Evolutionary conservation across 2,113 vertebrate species (phyloP), one percentile per base, ranked within the genome.

Genomic region (Grantiella picta): DNA sequence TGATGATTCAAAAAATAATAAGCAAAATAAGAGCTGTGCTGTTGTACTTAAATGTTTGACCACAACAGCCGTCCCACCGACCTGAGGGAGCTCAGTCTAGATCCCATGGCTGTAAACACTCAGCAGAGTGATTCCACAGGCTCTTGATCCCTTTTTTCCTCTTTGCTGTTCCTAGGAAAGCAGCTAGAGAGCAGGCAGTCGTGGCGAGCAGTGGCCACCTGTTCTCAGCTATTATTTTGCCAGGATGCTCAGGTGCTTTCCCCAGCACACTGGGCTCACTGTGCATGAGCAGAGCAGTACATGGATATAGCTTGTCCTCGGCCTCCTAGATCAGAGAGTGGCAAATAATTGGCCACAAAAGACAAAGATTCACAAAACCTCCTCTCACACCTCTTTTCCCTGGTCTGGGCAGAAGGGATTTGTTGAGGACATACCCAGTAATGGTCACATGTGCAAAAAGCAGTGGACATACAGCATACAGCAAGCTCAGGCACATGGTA

Each of bases 351-450:
- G 10, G 11, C 16, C n/a, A 77, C 19, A 56, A 56, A 84, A 10
- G 31, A n/a, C 10, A 57, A n/a, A 52, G 36, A 27, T 27, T 35
- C 11, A 24, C 2, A 2, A 80, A 56, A 42, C 4, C 5, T 68
- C 17, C 35, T 61, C 49, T 91, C 35, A 16, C 21, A 20, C 7
- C 4, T 64, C 31, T 82, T 81, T 50, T 82, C 11, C 23, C 65
- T 33, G 23, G 22, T 11, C 36, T 45, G 45, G 24, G 50, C 17
- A 79, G 35, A 16, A 15, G 12, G 7, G 12, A 28, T 59, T 47
- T 24, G 3, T 47, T 69, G 38, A 68, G 29, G 3, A 0, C 12
- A 2, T 3, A 2, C 5, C 5, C 4, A 49, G 42, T 12, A 19
- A 36, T 4, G 10, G 40, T 12, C 33, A 38, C n/a, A 24, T 0